Evolutionary conservation across 2,888 invertebrate genomes (phyloP), one percentile per base, ranked within the genome.

Genomic region (Pardosa pseudoannulata): DNA sequence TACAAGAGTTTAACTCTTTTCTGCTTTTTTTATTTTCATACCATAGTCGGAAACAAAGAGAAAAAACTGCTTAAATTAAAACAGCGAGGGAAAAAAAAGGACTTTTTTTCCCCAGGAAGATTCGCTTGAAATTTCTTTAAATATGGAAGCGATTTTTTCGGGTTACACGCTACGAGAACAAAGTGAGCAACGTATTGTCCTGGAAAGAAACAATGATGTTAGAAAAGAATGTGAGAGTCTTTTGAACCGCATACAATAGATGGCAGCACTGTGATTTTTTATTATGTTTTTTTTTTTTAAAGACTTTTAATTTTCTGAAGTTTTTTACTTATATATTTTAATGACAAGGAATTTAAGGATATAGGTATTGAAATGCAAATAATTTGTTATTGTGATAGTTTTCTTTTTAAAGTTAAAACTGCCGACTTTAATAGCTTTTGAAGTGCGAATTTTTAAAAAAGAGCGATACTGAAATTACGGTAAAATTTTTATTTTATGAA

Each of bases 1-100:
- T 85, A 85, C 78, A 85, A 78, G 72, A 73, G 78, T 78, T 78
- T 78, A 85, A 41, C 73, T 72, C 79, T 78, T 78, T 50, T 19
- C n/a, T 29, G 29, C 28, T 56, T 27, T 74, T 64, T 71, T 29
- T n/a, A n/a, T n/a, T 46, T 46, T 56, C 19, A 28, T 41, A 7
- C 36, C 75, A 56, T 78, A 46, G n/a, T 65, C 67, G 41, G 41
- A 76, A 68, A 83, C 64, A 83, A 72, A 64, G 27, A 65, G 39
- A n/a, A 46, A 83, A 76, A 76, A 46, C 6, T n/a, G 72, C 64
- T 39, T 5, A 19, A 19, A 67, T 65, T 56, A 39, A 46, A 56
- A 50, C 32, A 71, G 46, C 27, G 76, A 5, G 16, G 31, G 50
- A 81, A 68, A 74, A 36, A 81, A 13, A 13, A 13, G 16, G 62